Conservation (phyloP, 2,797 vertebrate genomes). For the Microctenopoma stevenorrisi region DNA sequence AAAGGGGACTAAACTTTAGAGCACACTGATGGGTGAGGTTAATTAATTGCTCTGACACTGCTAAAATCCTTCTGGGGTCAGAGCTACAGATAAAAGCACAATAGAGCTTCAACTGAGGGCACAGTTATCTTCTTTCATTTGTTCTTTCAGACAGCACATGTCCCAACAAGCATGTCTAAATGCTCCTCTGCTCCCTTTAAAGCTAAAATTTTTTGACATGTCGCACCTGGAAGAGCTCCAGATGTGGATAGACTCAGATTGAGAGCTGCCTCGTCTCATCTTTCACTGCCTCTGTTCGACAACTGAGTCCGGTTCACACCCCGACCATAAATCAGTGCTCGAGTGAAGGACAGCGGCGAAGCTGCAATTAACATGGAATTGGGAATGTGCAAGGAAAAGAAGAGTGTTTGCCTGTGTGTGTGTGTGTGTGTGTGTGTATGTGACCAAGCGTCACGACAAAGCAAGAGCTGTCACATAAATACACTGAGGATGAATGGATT, state of each 20-base stretch:
- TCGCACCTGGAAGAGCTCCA: constrained; percentile 23
- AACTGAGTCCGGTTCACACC: constrained; percentile 17
- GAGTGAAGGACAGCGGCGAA: constrained; percentile 33
- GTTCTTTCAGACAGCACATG: constrained; percentile 1
- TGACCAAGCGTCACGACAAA: background rate
- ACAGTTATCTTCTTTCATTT: constrained; percentile 19
- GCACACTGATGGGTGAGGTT: constrained; percentile 4
- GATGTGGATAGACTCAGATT: constrained; percentile 23
- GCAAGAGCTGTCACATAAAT: constrained; percentile 37
- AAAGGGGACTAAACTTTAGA: constrained; percentile 8
- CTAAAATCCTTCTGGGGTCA: background rate
- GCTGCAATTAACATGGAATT: constrained; percentile 42
- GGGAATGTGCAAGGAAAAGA: background rate
- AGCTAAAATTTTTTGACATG: constrained; percentile 15
- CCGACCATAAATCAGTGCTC: constrained; percentile 29
- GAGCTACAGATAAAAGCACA: constrained; percentile 7
- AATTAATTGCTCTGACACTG: constrained; percentile 18
- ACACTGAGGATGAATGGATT: constrained; percentile 34
- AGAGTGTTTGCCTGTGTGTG: constrained; percentile 1
- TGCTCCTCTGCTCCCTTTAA: constrained; percentile 5
- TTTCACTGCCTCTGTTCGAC: background rate
- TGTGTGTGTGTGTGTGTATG: constrained; percentile 7
- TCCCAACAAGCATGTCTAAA: background rate
- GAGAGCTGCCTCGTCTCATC: constrained; percentile 12
- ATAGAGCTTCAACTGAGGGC: constrained; percentile 2